phyloP scores from a whole-genome alignment of 2,113 vertebrate genomes.

The Misgurnus anguillicaudatus region DNA sequence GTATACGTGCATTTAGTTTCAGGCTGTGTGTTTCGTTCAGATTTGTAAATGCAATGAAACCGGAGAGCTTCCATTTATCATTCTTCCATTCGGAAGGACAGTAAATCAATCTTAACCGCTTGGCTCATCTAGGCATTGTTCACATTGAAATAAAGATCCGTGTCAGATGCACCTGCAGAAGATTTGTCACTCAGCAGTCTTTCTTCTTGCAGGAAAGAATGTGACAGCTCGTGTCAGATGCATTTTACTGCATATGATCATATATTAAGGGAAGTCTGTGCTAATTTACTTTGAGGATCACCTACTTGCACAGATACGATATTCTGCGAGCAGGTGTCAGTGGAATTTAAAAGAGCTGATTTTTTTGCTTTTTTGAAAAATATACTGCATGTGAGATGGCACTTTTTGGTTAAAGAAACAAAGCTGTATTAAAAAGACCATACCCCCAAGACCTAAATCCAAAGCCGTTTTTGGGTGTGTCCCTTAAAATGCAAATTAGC shows the following conservation, averaged over 20 bases:
- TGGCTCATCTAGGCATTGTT: background rate
- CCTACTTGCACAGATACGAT: background rate
- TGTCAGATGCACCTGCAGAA: background rate
- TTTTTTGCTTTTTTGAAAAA: too few species aligned
- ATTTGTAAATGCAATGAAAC: constrained; percentile 18
- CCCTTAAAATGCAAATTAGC: too few species aligned
- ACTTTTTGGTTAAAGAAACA: constrained; percentile 40
- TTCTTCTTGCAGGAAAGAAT: background rate
- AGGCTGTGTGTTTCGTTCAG: background rate
- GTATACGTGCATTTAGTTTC: background rate
- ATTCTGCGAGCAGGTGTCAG: background rate
- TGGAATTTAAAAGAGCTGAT: too few species aligned
- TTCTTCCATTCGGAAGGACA: background rate
- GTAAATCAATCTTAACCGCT: constrained; percentile 10
- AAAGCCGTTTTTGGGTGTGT: too few species aligned
- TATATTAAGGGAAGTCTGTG: constrained; percentile 18
- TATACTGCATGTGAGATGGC: too few species aligned
- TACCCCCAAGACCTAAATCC: too few species aligned
- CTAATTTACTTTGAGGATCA: constrained; percentile 21
- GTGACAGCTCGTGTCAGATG: constrained; percentile 2
- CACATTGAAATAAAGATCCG: constrained; percentile 15
- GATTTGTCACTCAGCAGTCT: constrained; percentile 23
- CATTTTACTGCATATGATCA: background rate
- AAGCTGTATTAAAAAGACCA: too few species aligned
- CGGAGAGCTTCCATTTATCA: constrained; percentile 11